Conservation (phyloP, 2,113 vertebrate species). For the Tretioscincus oriximinensis region DNA sequence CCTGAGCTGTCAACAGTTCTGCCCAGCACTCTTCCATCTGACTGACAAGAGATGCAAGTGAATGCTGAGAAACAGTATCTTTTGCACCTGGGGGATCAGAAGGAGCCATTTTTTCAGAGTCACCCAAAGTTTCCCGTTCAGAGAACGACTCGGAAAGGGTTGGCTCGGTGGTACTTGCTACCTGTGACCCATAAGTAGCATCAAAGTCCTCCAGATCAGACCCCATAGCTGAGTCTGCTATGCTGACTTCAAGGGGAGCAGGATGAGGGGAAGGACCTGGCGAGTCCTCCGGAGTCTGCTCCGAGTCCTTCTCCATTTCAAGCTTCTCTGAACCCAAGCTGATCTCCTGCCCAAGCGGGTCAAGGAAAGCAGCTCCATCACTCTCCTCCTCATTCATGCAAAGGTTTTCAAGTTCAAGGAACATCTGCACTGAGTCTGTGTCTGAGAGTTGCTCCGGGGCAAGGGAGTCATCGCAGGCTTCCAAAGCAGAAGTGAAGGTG, state of each 20-base stretch:
- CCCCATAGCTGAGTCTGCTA: constrained; percentile 57
- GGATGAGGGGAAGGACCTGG: constrained; percentile 38
- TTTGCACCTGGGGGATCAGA: constrained; percentile 47
- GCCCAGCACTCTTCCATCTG: not conserved
- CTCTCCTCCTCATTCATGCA: constrained; percentile 77
- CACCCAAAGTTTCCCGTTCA: constrained; percentile 51
- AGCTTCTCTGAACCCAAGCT: constrained; percentile 25
- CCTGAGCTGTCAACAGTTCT: not conserved
- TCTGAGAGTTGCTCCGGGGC: constrained; percentile 70
- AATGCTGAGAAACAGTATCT: constrained; percentile 4
- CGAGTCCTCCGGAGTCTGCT: constrained; percentile 34
- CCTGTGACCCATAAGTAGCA: constrained; percentile 70
- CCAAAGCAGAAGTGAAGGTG: constrained; percentile 44
- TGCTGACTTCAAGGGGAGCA: constrained; percentile 47
- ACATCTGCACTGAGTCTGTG: constrained; percentile 90
- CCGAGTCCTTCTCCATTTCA: constrained; percentile 30
- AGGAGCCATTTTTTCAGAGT: constrained; percentile 62
- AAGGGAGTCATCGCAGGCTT: not conserved
- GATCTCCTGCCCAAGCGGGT: constrained; percentile 52
- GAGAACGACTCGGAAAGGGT: constrained; percentile 57
- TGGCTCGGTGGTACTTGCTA: constrained; percentile 62
- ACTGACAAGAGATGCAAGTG: not conserved
- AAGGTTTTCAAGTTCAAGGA: constrained; percentile 90
- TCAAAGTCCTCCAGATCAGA: constrained; percentile 64
- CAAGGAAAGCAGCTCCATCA: constrained; percentile 39